Base-by-base conservation (phyloP, 2,113 vertebrate species). In the Cariama cristata region DNA sequence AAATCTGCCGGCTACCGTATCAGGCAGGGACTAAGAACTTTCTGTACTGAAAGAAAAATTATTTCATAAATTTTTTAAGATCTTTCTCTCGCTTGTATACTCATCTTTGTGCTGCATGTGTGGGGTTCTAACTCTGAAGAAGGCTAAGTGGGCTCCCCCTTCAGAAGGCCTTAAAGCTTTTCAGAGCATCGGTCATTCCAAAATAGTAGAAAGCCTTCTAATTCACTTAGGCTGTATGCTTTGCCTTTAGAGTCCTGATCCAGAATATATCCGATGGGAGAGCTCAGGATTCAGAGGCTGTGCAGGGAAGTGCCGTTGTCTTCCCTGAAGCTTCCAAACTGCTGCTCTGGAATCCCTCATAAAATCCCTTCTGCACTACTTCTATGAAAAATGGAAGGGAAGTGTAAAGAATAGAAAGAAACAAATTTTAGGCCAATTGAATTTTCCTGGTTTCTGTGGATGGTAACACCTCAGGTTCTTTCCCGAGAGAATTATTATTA, bases 261-360 rank as follows among this genome's bases (percentile, higher is more conserved):
- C n/a, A 50, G 49, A 53, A 62, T 0, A 0, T 55, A 56, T 8
- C 11, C 0, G 2, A 23, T 27, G 2, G 6, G 28, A 71, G 40
- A 42, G 32, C 58, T 72, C 45, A 33, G 40, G 24, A 55, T 79
- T 38, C 82, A 69, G 63, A 77, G n/a, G 35, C 45, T 2, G 0
- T 40, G 30, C 32, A 80, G 38, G 32, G 55, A 42, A 90, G 40
- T 27, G 32, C 40, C 66, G 9, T 50, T 86, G 32, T 44, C 40
- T 33, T 71, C 32, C 11, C 14, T 69, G 28, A 92, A 83, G 45
- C 62, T 35, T 83, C 58, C 14, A 62, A 44, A 20, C 26, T 84
- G 26, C 11, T 77, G 63, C 44, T 81, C 47, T 81, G 59, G 49
- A 66, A 49, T 81, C 28, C 18, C 42, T 80, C 52, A 69, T 33